A percentile compares a stretch with the other conserved stretches of the same genome.
Evolutionary conservation across 2,888 invertebrate species (phyloP).

Genomic region (Phlogophora meticulosa): DNA sequence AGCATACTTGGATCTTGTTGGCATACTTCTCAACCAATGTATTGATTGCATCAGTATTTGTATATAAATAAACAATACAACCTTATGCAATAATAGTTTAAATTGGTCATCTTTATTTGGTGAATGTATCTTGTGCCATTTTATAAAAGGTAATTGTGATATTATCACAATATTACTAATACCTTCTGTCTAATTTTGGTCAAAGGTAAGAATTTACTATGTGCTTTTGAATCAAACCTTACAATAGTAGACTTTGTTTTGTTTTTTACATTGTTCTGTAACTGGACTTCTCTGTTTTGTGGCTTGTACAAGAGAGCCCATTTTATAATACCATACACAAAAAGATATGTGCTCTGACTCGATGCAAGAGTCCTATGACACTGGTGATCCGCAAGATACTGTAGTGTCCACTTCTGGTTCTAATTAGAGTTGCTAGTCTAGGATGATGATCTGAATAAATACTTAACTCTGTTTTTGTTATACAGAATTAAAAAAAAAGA

Average conservation of each 20-base stretch:
- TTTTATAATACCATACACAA: not conserved
- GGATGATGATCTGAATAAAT: not conserved
- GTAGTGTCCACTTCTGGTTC: not conserved
- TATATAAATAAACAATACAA: not conserved
- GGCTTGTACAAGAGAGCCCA: no score
- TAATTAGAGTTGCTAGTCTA: not conserved
- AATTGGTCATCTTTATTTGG: no score
- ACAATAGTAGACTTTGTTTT: not conserved
- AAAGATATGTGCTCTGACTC: no score
- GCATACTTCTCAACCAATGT: not conserved
- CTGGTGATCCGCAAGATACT: not conserved
- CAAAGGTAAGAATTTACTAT: not conserved
- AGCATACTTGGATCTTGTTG: not conserved
- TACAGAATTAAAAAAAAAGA: constrained; percentile 3
- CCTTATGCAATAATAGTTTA: no score
- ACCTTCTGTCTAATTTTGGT: not conserved
- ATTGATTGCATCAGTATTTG: constrained; percentile 1
- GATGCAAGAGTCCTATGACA: no score
- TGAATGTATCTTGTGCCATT: no score
- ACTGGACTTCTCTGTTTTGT: not conserved
- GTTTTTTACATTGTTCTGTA: not conserved
- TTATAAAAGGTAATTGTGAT: not conserved
- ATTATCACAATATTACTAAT: not conserved
- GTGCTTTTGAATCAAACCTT: not conserved
- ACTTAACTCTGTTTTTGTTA: not conserved